phyloP scores from a whole-genome alignment of 2,888 invertebrate genomes.

The Microdon myrmicae region DNA sequence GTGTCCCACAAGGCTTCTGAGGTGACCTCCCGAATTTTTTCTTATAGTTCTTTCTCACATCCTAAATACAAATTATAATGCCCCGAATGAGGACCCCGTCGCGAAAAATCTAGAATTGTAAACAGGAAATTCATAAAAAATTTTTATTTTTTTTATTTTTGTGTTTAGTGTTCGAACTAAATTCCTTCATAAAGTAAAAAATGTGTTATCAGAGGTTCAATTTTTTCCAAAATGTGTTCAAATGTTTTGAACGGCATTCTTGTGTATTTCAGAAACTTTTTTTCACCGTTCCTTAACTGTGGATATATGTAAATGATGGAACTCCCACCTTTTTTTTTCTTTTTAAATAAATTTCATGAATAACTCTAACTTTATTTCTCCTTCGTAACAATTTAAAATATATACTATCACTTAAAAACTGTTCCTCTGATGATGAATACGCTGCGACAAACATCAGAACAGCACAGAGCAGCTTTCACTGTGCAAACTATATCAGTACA shows the following conservation, averaged over 20 bases:
- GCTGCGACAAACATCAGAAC: not conserved
- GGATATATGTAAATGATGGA: not conserved
- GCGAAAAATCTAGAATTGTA: slow-evolving; percentile 24
- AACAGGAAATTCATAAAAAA: no score
- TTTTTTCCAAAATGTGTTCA: not conserved
- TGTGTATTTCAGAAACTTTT: not conserved
- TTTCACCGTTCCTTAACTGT: not conserved
- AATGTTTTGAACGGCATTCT: not conserved
- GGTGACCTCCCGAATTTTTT: slow-evolving; percentile 17
- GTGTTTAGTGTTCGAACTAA: no score
- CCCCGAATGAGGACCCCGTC: slow-evolving; percentile 27
- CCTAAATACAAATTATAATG: slow-evolving; percentile 27
- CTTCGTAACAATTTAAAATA: not conserved
- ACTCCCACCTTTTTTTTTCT: not conserved
- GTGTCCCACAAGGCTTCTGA: slow-evolving; percentile 26
- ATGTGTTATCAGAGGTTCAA: not conserved
- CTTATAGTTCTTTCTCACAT: slow-evolving; percentile 36
- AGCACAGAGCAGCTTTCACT: not conserved
- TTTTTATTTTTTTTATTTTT: no score
- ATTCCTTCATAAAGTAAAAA: no score
- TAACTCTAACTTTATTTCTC: not conserved
- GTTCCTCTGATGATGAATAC: not conserved
- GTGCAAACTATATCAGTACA: not conserved
- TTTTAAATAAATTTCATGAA: not conserved
- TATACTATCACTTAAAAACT: not conserved